Conservation (phyloP, 2,888 invertebrate genomes). For the Chirona hameri region DNA sequence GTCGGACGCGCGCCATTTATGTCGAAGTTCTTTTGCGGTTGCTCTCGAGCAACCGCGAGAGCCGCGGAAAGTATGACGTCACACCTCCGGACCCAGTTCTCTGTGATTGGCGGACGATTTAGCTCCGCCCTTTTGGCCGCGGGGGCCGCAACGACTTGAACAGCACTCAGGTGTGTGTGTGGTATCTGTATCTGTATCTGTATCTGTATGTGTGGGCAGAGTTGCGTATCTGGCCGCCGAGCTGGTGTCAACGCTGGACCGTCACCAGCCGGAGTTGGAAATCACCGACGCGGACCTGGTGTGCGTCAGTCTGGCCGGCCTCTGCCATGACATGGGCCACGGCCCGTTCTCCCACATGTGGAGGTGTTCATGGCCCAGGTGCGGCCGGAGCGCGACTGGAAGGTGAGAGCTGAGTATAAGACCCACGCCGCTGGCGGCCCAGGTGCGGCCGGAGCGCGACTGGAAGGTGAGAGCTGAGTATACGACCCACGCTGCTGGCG, state of each 20-base stretch:
- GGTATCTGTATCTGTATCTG: too few relatives aligned
- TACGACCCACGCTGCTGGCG: background rate
- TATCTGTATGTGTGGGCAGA: too few relatives aligned
- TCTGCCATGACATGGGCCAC: conserved; percentile 66
- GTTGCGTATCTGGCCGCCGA: background rate
- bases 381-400: conserved; percentile 33
- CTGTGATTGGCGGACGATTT: too few relatives aligned
- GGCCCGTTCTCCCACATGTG: conserved; percentile 65
- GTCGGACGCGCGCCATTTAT: too few relatives aligned
- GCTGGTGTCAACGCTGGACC: conserved; percentile 44
- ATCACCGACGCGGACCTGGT: conserved; percentile 52
- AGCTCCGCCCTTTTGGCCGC: too few relatives aligned
- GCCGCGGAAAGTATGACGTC: too few relatives aligned
- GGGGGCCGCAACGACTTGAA: too few relatives aligned
- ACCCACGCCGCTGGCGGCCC: conserved; percentile 35
- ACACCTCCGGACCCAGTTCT: too few relatives aligned
- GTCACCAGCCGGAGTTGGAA: conserved; percentile 47
- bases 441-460: conserved; percentile 30
- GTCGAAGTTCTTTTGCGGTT: too few relatives aligned
- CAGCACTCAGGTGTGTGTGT: too few relatives aligned
- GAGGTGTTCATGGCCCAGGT: conserved; percentile 49
- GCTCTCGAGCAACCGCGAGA: too few relatives aligned
- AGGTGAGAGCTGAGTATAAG: conserved; percentile 24
- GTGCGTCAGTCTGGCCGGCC: conserved; percentile 60
- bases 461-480: conserved; percentile 34